Percentiles rank a stretch among this genome's conserved stretches.
These are phyloP conservation scores for Zygaena filipendulae DNA, from an alignment of 2,888 invertebrate genomes.

Conservation along the genomic window DNA sequence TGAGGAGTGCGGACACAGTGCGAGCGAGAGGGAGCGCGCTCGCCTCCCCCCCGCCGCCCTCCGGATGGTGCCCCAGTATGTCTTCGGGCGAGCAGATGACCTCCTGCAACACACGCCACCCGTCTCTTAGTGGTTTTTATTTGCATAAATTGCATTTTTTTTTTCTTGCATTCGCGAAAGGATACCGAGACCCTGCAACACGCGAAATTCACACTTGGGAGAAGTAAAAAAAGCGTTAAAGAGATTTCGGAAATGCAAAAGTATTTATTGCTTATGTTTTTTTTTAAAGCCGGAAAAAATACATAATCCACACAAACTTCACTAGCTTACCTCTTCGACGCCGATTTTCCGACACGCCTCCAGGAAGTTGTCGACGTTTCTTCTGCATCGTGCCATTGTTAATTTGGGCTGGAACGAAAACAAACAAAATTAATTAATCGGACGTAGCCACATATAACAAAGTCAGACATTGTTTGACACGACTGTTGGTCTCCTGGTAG, in stretches of 20 bases:
- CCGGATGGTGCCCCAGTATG: slow-evolving; percentile 51
- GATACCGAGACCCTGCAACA: slow-evolving; percentile 53
- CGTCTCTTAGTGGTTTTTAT: slow-evolving; percentile 45
- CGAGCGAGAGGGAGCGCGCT: slow-evolving; percentile 36
- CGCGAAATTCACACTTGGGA: slow-evolving; percentile 27
- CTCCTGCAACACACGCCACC: slow-evolving; percentile 76
- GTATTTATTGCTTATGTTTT: too few relatives aligned
- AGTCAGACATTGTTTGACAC: too few relatives aligned
- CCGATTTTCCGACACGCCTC: slow-evolving; percentile 95
- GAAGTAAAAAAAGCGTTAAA: slow-evolving; percentile 8
- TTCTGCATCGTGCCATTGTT: slow-evolving; percentile 93
- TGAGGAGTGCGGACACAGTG: slow-evolving; percentile 41
- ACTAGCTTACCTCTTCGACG: slow-evolving; percentile 86
- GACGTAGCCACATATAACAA: slow-evolving; percentile 43
- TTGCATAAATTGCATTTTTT: slow-evolving; percentile 22
- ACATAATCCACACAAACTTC: too few relatives aligned
- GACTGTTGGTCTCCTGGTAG: too few relatives aligned
- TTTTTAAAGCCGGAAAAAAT: too few relatives aligned
- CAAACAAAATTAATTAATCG: slow-evolving; percentile 6
- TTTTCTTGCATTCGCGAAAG: slow-evolving; percentile 32
- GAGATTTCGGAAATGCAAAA: too few relatives aligned
- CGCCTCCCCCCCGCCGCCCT: slow-evolving; percentile 24
- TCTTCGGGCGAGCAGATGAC: slow-evolving; percentile 73
- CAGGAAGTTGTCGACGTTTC: slow-evolving; percentile 95
- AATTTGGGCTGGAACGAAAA: slow-evolving; percentile 82